Conservation (phyloP, 2,888 invertebrate species). For the Osedax fenrisi region DNA sequence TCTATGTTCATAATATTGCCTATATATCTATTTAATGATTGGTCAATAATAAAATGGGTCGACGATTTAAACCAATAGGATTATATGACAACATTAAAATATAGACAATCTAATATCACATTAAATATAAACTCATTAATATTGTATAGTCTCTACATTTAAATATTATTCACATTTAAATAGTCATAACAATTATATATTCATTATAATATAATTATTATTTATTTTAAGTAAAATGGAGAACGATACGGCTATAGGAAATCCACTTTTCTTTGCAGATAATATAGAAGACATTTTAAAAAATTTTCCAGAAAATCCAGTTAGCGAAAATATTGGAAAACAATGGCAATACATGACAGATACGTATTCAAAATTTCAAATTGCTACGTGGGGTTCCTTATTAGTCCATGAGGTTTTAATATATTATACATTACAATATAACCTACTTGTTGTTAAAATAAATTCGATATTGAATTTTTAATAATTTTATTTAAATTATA, state of each 20-base stretch:
- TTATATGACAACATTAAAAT: too few species aligned
- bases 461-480: too few species aligned
- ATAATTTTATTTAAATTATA: too few species aligned
- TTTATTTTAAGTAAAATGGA: slow-evolving; percentile 4
- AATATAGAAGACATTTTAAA: slow-evolving; percentile 29
- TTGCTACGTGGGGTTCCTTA: slow-evolving; percentile 43
- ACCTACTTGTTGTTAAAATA: too few species aligned
- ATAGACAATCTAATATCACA: too few species aligned
- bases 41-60: neutral
- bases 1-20: too few species aligned
- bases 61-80: neutral
- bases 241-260: neutral
- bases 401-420: slow-evolving; percentile 41
- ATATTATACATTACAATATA: neutral
- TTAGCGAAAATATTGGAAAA: slow-evolving; percentile 21
- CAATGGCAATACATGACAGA: slow-evolving; percentile 40
- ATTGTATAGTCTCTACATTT: neutral
- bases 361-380: slow-evolving; percentile 42
- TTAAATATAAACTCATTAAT: too few species aligned
- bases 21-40: too few species aligned
- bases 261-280: neutral
- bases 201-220: neutral
- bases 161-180: neutral
- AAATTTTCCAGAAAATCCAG: slow-evolving; percentile 34
- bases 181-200: neutral